Conservation (phyloP, 1,140 invertebrate genomes). For the Atopsyche davidsoni region DNA sequence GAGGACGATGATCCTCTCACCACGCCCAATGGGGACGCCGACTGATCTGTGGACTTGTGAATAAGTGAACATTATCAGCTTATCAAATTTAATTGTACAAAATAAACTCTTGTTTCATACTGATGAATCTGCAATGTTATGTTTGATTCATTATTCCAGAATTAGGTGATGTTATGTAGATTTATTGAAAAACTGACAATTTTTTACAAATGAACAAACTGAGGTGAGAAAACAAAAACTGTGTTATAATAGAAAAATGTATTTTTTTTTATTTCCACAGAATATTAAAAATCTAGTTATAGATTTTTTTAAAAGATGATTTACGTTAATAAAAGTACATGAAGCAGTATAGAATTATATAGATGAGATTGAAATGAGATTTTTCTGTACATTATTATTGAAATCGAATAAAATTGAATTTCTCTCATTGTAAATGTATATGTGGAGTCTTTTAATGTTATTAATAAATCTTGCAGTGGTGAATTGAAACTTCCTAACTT, state of each 20-base stretch:
- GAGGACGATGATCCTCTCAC: conserved; percentile 55
- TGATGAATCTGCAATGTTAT: background rate
- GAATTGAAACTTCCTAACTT: no score
- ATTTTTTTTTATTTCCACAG: conserved; percentile 16
- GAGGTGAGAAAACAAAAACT: conserved; percentile 11
- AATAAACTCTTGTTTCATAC: background rate
- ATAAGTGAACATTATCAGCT: background rate
- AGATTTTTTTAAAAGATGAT: background rate
- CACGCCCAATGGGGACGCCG: conserved; percentile 43
- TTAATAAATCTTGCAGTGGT: no score
- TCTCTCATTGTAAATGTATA: conserved; percentile 4
- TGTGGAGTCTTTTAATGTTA: no score
- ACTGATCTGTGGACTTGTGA: conserved; percentile 30
- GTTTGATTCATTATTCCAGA: conserved; percentile 5
- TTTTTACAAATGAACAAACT: background rate
- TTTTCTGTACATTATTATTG: conserved; percentile 4
- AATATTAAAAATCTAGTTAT: conserved; percentile 8
- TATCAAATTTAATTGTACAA: background rate
- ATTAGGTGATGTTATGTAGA: conserved; percentile 10
- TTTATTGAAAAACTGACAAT: background rate
- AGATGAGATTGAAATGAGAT: conserved; percentile 7
- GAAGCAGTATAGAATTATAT: background rate
- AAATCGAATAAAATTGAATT: conserved; percentile 2
- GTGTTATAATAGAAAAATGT: conserved; percentile 7
- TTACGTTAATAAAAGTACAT: background rate